These are phyloP conservation scores for Adrianichthys oophorus DNA, from an alignment of 2,797 vertebrate species.

Conservation along the genomic window DNA sequence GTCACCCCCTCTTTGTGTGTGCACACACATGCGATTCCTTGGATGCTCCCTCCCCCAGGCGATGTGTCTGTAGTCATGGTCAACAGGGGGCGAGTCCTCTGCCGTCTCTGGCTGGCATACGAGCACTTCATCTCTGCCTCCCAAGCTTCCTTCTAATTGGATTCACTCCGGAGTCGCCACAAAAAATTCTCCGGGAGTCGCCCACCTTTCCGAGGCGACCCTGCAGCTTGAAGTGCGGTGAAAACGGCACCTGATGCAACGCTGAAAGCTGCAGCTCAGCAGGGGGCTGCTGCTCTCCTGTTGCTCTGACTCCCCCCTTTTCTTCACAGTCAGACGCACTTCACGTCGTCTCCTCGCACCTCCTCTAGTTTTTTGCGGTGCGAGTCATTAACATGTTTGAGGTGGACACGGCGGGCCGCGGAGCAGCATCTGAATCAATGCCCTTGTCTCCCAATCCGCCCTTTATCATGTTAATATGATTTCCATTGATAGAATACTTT, in stretches of 20 bases:
- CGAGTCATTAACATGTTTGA: slow-evolving; percentile 73
- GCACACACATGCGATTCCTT: slow-evolving; percentile 44
- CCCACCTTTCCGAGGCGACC: slow-evolving; percentile 29
- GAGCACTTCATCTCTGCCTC: slow-evolving; percentile 48
- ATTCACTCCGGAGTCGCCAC: slow-evolving; percentile 23
- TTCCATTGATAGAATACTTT: slow-evolving; percentile 80
- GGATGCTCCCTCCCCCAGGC: slow-evolving; percentile 59
- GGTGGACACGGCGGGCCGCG: slow-evolving; percentile 53
- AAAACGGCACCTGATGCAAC: slow-evolving; percentile 21
- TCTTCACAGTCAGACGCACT: slow-evolving; percentile 1
- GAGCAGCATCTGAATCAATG: slow-evolving; percentile 71
- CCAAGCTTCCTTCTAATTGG: slow-evolving; percentile 52
- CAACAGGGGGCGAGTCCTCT: slow-evolving; percentile 61
- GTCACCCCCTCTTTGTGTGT: slow-evolving; percentile 41
- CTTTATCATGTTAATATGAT: slow-evolving; percentile 84
- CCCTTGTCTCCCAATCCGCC: slow-evolving; percentile 72
- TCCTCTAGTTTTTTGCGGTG: slow-evolving; percentile 25
- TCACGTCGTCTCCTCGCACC: slow-evolving; percentile 17
- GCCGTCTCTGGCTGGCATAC: slow-evolving; percentile 55
- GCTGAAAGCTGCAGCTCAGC: slow-evolving; percentile 12
- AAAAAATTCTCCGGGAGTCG: slow-evolving; percentile 13
- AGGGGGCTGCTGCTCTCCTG: slow-evolving; percentile 15
- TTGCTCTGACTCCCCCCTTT: slow-evolving; percentile 4
- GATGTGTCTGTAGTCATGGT: slow-evolving; percentile 69
- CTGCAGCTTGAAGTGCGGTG: slow-evolving; percentile 1